phyloP scores from a whole-genome alignment of 2,113 vertebrate species.

The Pyxicephalus adspersus region DNA sequence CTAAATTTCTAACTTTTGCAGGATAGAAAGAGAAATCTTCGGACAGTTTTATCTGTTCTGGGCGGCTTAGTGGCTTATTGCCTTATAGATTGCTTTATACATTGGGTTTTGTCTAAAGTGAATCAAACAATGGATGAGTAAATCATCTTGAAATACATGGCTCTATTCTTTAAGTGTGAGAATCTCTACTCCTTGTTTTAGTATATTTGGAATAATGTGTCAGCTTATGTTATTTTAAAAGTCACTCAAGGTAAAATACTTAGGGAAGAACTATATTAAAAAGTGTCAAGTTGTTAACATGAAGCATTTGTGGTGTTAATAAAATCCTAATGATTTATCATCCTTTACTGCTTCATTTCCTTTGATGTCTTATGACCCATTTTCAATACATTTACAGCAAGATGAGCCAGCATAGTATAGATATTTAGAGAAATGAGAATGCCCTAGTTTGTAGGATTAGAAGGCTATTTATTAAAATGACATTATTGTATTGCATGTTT shows the following conservation, averaged over 20 bases:
- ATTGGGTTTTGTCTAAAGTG: no score
- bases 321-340: slow-evolving; percentile 22
- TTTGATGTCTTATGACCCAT: slow-evolving; percentile 19
- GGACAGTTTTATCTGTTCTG: no score
- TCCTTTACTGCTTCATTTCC: neutral
- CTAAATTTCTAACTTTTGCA: no score
- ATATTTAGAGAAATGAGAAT: slow-evolving; percentile 10
- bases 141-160: no score
- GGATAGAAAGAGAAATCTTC: no score
- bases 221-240: no score
- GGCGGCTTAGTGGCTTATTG: no score
- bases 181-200: no score
- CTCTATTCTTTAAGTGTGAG: no score
- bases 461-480: neutral
- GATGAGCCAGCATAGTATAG: neutral
- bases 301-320: slow-evolving; percentile 5
- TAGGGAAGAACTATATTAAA: neutral
- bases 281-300: neutral
- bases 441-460: slow-evolving; percentile 23
- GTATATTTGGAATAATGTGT: no score
- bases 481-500: neutral
- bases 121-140: no score
- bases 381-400: neutral
- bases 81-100: no score
- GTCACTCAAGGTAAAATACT: neutral